A percentile compares a stretch with the other conserved stretches of the same genome.
phyloP scores from a whole-genome alignment of 2,113 vertebrate species.

The Pseudonaja textilis region DNA sequence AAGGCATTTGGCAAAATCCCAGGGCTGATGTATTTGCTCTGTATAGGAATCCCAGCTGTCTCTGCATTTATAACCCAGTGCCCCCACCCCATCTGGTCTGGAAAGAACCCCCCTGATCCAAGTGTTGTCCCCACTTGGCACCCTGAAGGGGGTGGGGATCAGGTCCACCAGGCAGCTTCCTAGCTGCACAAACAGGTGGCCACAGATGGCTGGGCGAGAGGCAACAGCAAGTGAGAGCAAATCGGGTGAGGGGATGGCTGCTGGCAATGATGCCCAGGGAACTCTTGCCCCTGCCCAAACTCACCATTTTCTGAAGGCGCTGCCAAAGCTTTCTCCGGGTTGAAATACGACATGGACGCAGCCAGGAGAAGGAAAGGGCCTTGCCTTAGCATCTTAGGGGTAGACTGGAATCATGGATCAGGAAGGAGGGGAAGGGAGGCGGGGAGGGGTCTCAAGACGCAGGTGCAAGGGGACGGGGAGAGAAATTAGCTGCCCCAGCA shows the following conservation, averaged over 20 bases:
- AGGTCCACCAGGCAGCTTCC: neutral
- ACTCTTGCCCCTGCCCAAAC: conserved; percentile 38
- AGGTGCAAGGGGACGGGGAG: conserved; percentile 41
- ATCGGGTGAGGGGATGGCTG: neutral
- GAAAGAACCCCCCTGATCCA: neutral
- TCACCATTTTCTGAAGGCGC: conserved; percentile 89
- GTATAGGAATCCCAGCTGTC: conserved; percentile 9
- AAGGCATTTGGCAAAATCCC: neutral
- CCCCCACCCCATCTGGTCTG: neutral
- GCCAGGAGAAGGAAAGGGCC: conserved; percentile 79
- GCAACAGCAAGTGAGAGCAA: conserved; percentile 14
- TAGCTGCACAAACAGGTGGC: conserved; percentile 6
- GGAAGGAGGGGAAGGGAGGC: conserved; percentile 51
- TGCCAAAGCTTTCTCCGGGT: conserved; percentile 83
- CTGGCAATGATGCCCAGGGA: neutral
- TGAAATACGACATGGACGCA: conserved; percentile 80
- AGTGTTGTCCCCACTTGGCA: neutral
- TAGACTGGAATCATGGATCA: conserved; percentile 58
- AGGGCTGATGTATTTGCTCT: neutral
- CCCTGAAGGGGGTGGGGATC: neutral
- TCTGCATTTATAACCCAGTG: neutral
- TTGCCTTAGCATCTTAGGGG: conserved; percentile 62
- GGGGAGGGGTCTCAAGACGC: conserved; percentile 58
- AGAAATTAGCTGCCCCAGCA: neutral
- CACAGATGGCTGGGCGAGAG: conserved; percentile 1